These are phyloP conservation scores for Corydoras maculifer DNA, from an alignment of 2,113 vertebrate species.

Conservation along the genomic window DNA sequence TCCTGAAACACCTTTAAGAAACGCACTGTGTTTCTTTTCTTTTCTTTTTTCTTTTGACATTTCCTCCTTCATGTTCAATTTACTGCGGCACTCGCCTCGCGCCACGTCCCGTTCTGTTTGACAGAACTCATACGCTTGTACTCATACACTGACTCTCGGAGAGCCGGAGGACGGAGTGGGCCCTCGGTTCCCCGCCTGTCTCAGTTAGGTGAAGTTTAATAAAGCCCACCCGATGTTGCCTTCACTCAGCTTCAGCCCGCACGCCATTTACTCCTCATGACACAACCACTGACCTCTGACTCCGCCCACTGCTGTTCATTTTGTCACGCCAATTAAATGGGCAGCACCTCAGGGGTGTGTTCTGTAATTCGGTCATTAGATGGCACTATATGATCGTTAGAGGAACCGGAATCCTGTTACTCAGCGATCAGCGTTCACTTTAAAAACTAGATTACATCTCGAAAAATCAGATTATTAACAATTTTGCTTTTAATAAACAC, in stretches of 20 bases:
- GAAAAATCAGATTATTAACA: no score
- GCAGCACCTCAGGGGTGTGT: no score
- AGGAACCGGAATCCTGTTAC: no score
- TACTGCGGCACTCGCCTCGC: slow-evolving; percentile 15
- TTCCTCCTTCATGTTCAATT: slow-evolving; percentile 20
- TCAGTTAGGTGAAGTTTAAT: slow-evolving; percentile 22
- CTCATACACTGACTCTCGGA: background rate
- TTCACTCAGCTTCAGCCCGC: background rate
- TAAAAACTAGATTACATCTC: no score
- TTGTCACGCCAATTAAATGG: no score
- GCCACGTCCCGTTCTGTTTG: slow-evolving; percentile 20
- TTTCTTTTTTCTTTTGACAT: slow-evolving; percentile 18
- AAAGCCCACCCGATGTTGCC: slow-evolving; percentile 5
- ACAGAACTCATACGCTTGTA: slow-evolving; percentile 8
- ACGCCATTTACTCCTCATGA: slow-evolving; percentile 5
- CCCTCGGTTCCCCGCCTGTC: background rate
- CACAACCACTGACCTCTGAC: background rate
- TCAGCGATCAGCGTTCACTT: no score
- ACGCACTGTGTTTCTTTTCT: slow-evolving; percentile 7
- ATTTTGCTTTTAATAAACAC: no score
- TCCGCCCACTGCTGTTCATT: background rate
- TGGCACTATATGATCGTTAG: no score
- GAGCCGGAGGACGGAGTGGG: background rate
- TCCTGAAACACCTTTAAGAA: background rate
- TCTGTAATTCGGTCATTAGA: no score